Percentiles rank a stretch among this genome's conserved stretches.
Conservation (phyloP, 2,888 invertebrate species). For the Apodemia hepburni region DNA sequence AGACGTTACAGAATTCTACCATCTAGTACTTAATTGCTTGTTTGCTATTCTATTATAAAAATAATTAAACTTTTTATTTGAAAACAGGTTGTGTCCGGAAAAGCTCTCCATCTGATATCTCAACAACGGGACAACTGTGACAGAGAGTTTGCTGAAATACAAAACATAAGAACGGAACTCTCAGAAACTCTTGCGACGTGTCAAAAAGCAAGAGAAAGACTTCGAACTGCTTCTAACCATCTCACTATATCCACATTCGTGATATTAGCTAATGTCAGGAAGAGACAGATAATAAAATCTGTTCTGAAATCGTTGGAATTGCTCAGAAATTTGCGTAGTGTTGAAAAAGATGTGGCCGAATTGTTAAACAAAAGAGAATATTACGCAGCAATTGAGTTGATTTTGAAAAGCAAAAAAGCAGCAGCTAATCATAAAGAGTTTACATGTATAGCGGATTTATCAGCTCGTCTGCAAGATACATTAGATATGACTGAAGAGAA, state of each 20-base stretch:
- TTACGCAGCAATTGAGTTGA: slow-evolving; percentile 93
- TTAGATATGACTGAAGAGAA: slow-evolving; percentile 90
- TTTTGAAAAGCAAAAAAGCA: slow-evolving; percentile 92
- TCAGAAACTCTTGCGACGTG: slow-evolving; percentile 86
- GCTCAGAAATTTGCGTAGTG: slow-evolving; percentile 82
- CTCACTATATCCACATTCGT: slow-evolving; percentile 92
- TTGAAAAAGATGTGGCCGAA: slow-evolving; percentile 91
- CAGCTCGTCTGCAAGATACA: no score
- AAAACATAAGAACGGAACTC: slow-evolving; percentile 85
- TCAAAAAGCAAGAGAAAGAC: slow-evolving; percentile 84
- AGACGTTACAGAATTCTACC: no score
- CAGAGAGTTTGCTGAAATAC: slow-evolving; percentile 89
- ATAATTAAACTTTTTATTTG: slow-evolving; percentile 7
- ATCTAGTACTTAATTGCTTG: no score
- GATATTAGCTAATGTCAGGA: slow-evolving; percentile 94
- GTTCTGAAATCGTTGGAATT: slow-evolving; percentile 86
- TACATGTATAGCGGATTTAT: slow-evolving; percentile 90
- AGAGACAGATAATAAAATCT: slow-evolving; percentile 90
- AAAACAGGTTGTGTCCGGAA: slow-evolving; percentile 91
- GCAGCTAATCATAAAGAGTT: slow-evolving; percentile 93
- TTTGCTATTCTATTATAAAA: background rate
- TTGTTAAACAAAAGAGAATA: slow-evolving; percentile 92
- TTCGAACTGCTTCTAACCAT: slow-evolving; percentile 88
- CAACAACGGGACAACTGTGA: slow-evolving; percentile 95
- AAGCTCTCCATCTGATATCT: slow-evolving; percentile 94